Conservation (phyloP, 2,888 invertebrate genomes). For the Philopedon plagiatum region DNA sequence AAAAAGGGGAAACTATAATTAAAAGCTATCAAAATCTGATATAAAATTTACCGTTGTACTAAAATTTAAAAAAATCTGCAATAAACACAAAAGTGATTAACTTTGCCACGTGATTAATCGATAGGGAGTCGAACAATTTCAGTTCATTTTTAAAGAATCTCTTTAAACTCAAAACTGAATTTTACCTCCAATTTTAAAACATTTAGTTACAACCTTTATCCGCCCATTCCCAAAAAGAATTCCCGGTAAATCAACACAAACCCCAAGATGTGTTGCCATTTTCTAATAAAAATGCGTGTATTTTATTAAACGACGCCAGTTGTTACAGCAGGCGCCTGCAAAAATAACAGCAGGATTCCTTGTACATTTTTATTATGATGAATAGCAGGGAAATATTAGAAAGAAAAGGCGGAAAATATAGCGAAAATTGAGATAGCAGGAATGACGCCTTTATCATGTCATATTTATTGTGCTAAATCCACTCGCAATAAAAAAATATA, state of each 20-base stretch:
- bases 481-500: conserved; percentile 35
- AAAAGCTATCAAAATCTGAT: too few species aligned
- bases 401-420: conserved; percentile 42
- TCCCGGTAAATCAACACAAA: neutral
- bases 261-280: conserved; percentile 15
- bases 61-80: too few species aligned
- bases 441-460: conserved; percentile 42
- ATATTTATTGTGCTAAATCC: conserved; percentile 44
- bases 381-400: conserved; percentile 43
- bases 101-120: too few species aligned
- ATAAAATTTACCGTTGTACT: too few species aligned
- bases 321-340: conserved; percentile 26
- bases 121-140: too few species aligned
- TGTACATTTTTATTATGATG: conserved; percentile 49
- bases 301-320: conserved; percentile 34
- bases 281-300: conserved; percentile 28
- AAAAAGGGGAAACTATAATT: too few species aligned
- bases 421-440: conserved; percentile 39
- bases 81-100: too few species aligned
- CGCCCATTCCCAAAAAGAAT: neutral
- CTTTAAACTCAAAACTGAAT: neutral
- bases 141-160: too few species aligned
- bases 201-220: neutral
- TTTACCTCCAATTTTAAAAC: neutral
- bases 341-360: conserved; percentile 37